Percentiles rank a stretch among this genome's conserved stretches.
These are phyloP conservation scores for Stenolophus ochropezus DNA, from an alignment of 2,888 invertebrate species.

Conservation along the genomic window DNA sequence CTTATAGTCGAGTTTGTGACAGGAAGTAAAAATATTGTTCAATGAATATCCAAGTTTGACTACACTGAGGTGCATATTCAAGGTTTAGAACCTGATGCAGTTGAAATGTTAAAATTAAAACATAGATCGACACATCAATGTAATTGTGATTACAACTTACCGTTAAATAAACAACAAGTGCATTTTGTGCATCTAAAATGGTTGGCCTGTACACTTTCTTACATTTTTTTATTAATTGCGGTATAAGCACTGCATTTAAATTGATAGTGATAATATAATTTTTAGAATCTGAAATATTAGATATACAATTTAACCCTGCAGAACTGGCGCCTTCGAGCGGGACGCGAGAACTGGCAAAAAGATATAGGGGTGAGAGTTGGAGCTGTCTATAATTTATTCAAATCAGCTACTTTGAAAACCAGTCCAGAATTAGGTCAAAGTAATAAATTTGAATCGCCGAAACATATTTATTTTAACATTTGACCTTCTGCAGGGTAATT, in stretches of 20 bases:
- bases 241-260: not conserved
- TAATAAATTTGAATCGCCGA: too few species aligned
- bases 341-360: too few species aligned
- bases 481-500: too few species aligned
- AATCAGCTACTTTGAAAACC: too few species aligned
- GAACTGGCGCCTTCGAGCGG: too few species aligned
- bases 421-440: too few species aligned
- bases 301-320: not conserved
- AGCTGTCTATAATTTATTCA: too few species aligned
- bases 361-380: too few species aligned
- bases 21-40: too few species aligned
- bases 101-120: not conserved
- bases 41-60: too few species aligned
- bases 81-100: not conserved
- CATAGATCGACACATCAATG: not conserved
- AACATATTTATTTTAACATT: too few species aligned
- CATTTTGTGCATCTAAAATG: conserved; percentile 4
- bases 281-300: not conserved
- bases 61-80: not conserved
- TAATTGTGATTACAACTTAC: not conserved
- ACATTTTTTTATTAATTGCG: not conserved
- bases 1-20: not conserved
- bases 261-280: not conserved
- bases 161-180: not conserved
- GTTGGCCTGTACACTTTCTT: not conserved